Evolutionary conservation across 2,797 vertebrate species (phyloP).

Genomic region (Graptemys geographica): DNA sequence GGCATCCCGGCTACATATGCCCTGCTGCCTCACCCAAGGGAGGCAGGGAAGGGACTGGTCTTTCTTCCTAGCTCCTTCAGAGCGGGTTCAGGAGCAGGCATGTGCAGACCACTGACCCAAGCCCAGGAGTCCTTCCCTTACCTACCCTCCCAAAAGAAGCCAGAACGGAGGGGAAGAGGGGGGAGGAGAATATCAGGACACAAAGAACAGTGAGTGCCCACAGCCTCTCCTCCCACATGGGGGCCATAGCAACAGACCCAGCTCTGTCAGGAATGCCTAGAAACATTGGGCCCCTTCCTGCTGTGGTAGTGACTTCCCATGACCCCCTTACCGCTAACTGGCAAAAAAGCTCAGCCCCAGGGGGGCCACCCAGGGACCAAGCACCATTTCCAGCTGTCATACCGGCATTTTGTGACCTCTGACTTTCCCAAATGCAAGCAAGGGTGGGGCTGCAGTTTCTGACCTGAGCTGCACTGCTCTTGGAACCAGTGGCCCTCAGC

Average conservation of each 20-base stretch:
- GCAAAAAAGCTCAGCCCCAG: too few relatives aligned
- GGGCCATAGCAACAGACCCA: not conserved
- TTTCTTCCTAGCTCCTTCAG: not conserved
- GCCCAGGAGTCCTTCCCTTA: not conserved
- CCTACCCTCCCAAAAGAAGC: not conserved
- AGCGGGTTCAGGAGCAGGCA: not conserved
- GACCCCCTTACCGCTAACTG: not conserved
- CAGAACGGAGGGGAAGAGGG: not conserved
- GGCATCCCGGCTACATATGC: not conserved
- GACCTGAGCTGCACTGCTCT: not conserved
- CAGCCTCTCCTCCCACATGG: not conserved
- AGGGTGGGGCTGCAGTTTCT: not conserved
- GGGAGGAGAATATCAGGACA: not conserved
- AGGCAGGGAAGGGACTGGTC: not conserved
- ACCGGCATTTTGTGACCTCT: not conserved
- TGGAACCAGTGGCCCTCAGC: not conserved
- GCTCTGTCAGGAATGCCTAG: not conserved
- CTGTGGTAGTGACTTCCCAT: not conserved
- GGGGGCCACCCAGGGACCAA: not conserved
- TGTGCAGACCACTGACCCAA: not conserved
- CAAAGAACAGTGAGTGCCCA: not conserved
- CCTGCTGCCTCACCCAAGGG: not conserved
- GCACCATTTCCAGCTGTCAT: not conserved
- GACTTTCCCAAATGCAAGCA: not conserved
- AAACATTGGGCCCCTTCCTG: not conserved